phyloP scores from a whole-genome alignment of 2,797 vertebrate genomes.

The Chiloscyllium punctatum region DNA sequence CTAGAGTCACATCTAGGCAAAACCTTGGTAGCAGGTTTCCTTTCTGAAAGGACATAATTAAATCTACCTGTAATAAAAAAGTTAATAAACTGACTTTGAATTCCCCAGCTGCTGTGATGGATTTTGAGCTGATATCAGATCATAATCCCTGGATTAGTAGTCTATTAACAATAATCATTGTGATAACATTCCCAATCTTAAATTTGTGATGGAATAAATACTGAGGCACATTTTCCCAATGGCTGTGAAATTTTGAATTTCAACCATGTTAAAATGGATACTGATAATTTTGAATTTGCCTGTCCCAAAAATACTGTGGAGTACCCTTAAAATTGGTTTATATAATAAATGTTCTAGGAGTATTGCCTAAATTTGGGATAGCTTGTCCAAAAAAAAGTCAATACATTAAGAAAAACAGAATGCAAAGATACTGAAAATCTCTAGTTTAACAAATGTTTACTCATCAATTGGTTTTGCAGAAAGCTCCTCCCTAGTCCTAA shows the following conservation, averaged over 20 bases:
- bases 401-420: background rate
- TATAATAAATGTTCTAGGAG: background rate
- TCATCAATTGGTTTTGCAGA: background rate
- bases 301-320: background rate
- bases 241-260: background rate
- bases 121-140: background rate
- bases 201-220: background rate
- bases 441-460: background rate
- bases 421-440: background rate
- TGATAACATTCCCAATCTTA: background rate
- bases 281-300: background rate
- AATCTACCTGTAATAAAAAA: too few species aligned
- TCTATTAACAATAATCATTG: background rate
- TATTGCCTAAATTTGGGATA: background rate
- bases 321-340: background rate
- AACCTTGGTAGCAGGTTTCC: background rate
- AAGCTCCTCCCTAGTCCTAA: background rate
- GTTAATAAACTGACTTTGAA: background rate
- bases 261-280: background rate
- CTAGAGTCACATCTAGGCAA: background rate
- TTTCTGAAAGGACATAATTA: background rate
- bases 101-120: background rate
- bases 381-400: background rate
- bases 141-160: background rate
- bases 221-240: background rate